Conservation (phyloP, 2,797 vertebrate species). For the Cyclopterus lumpus region DNA sequence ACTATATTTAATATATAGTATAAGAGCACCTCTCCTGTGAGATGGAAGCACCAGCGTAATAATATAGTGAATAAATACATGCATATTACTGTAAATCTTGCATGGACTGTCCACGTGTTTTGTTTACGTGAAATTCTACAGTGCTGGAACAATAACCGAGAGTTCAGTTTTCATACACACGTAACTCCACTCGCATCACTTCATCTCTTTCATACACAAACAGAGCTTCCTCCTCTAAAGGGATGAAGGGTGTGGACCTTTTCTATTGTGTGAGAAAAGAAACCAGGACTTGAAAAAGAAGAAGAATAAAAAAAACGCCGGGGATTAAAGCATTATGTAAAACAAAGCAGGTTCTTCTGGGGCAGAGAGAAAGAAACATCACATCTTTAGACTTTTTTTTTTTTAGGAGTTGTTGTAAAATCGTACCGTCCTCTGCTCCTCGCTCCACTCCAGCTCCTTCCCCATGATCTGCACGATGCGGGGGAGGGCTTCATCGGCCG, state of each 20-base stretch:
- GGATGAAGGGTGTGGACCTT: slow-evolving; percentile 46
- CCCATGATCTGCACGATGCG: slow-evolving; percentile 95
- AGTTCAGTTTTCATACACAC: slow-evolving; percentile 40
- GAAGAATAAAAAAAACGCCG: no score
- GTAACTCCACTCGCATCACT: neutral
- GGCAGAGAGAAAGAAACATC: neutral
- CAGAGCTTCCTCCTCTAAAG: slow-evolving; percentile 26
- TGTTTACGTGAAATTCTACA: neutral
- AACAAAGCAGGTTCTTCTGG: neutral
- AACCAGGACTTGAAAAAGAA: slow-evolving; percentile 14
- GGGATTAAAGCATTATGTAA: slow-evolving; percentile 30
- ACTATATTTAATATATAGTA: no score
- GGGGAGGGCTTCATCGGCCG: slow-evolving; percentile 95
- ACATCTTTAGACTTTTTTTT: no score
- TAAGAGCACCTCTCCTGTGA: neutral
- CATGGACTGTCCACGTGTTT: neutral
- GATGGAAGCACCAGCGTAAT: no score
- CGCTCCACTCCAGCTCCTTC: slow-evolving; percentile 91
- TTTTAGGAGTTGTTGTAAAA: neutral
- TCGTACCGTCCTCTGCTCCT: slow-evolving; percentile 88
- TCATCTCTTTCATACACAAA: slow-evolving; percentile 14
- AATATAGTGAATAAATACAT: neutral
- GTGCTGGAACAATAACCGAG: slow-evolving; percentile 23
- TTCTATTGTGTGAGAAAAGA: slow-evolving; percentile 43
- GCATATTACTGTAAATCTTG: neutral